Percentiles rank a stretch among this genome's conserved stretches.
Conservation (phyloP, 64 coral and sea anemone species). For the Trachythela sp. region DNA sequence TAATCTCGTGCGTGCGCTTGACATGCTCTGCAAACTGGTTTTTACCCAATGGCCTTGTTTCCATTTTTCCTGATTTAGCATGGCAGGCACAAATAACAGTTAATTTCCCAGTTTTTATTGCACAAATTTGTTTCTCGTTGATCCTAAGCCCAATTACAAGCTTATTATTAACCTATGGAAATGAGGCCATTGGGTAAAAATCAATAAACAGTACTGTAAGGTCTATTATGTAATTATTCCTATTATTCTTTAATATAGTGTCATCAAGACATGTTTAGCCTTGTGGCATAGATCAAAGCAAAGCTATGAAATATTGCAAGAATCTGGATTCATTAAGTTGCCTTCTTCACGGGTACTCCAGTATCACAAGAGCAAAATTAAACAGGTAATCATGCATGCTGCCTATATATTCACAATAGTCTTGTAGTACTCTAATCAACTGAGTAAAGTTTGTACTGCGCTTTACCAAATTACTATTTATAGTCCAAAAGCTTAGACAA, state of each 20-base stretch:
- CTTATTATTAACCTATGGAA: background rate
- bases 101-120: no score
- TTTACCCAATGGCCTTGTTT: no score
- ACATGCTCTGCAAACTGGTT: no score
- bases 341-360: constrained; percentile 40
- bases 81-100: no score
- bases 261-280: constrained; percentile 47
- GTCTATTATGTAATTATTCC: background rate
- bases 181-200: background rate
- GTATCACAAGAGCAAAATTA: constrained; percentile 50
- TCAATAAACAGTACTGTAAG: background rate
- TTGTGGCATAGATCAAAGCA: constrained; percentile 49
- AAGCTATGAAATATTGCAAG: constrained; percentile 31
- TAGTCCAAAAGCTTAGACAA: no score
- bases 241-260: background rate
- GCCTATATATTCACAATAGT: background rate
- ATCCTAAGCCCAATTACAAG: no score
- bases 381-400: constrained; percentile 22
- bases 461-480: no score
- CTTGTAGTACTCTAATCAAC: no score
- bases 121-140: no score
- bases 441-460: no score
- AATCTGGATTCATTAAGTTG: constrained; percentile 45
- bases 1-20: no score
- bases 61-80: no score